A percentile compares a stretch with the other conserved stretches of the same genome.
Evolutionary conservation across 2,888 invertebrate genomes (phyloP).

Genomic region (Sussaba pulchella): DNA sequence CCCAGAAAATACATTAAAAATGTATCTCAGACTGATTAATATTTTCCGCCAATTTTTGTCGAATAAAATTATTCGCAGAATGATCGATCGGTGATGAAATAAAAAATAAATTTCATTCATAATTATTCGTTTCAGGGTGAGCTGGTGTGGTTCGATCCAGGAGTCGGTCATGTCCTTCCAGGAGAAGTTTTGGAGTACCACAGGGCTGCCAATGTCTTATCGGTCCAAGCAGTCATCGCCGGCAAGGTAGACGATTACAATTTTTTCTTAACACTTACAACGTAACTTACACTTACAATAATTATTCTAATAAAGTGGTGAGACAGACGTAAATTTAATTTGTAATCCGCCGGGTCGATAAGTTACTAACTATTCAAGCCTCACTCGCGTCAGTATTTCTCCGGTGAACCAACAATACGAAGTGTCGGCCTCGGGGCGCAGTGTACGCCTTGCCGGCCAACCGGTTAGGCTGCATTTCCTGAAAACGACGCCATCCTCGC

Average conservation of each 20-base stretch:
- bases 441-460: slow-evolving; percentile 76
- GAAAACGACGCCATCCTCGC: slow-evolving; percentile 74
- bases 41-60: no score
- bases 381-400: slow-evolving; percentile 19
- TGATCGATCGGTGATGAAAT: no score
- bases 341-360: slow-evolving; percentile 29
- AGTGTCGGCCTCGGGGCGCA: slow-evolving; percentile 57
- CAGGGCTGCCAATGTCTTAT: slow-evolving; percentile 94
- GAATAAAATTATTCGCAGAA: no score
- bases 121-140: slow-evolving; percentile 87
- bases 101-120: background rate
- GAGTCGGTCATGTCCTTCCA: slow-evolving; percentile 95
- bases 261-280: background rate
- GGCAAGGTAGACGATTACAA: slow-evolving; percentile 88
- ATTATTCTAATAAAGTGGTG: slow-evolving; percentile 29
- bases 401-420: slow-evolving; percentile 69
- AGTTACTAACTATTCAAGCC: slow-evolving; percentile 12
- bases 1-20: no score
- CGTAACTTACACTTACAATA: no score
- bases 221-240: slow-evolving; percentile 94
- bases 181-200: slow-evolving; percentile 96
- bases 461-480: slow-evolving; percentile 83
- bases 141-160: slow-evolving; percentile 97
- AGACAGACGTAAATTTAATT: slow-evolving; percentile 32
- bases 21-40: no score